Evolutionary conservation across 2,888 invertebrate genomes (phyloP).

Genomic region (Epistrophe eligans): DNA sequence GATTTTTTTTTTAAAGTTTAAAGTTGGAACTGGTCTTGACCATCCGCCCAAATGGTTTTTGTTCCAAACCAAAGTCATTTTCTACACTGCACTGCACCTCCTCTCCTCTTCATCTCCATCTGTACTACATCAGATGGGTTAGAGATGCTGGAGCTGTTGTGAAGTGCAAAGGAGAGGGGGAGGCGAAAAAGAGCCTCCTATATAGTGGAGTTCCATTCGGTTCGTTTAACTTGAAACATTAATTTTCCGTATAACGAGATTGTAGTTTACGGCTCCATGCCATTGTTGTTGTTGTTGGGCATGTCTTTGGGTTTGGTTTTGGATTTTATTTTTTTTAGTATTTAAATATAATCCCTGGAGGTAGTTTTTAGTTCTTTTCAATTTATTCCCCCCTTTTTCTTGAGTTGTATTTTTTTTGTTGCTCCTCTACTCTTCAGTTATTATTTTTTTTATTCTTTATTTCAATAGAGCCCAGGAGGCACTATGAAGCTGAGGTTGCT

Average conservation of each 20-base stretch:
- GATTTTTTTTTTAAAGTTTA: constrained; percentile 46
- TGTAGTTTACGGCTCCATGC: constrained; percentile 68
- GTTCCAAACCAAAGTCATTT: constrained; percentile 27
- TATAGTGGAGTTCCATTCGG: constrained; percentile 57
- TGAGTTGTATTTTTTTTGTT: constrained; percentile 27
- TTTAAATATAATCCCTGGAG: constrained; percentile 46
- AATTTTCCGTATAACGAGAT: constrained; percentile 75
- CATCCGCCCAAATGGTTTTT: constrained; percentile 53
- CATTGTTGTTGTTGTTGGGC: constrained; percentile 66
- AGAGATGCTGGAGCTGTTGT: constrained; percentile 26
- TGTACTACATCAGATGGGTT: constrained; percentile 24
- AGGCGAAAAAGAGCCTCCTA: neutral
- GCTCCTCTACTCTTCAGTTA: constrained; percentile 25
- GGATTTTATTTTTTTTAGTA: constrained; percentile 18
- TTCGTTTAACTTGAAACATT: constrained; percentile 76
- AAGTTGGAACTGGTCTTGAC: constrained; percentile 62
- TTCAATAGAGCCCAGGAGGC: constrained; percentile 52
- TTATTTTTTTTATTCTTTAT: constrained; percentile 32
- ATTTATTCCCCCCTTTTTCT: constrained; percentile 52
- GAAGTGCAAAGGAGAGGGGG: neutral
- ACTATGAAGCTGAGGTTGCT: constrained; percentile 14
- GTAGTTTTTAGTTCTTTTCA: constrained; percentile 63
- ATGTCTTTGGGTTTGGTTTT: constrained; percentile 39
- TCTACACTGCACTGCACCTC: constrained; percentile 11
- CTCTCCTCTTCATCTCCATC: neutral